phyloP scores from a whole-genome alignment of 2,797 vertebrate species.

The Chrysocyon brachyurus region DNA sequence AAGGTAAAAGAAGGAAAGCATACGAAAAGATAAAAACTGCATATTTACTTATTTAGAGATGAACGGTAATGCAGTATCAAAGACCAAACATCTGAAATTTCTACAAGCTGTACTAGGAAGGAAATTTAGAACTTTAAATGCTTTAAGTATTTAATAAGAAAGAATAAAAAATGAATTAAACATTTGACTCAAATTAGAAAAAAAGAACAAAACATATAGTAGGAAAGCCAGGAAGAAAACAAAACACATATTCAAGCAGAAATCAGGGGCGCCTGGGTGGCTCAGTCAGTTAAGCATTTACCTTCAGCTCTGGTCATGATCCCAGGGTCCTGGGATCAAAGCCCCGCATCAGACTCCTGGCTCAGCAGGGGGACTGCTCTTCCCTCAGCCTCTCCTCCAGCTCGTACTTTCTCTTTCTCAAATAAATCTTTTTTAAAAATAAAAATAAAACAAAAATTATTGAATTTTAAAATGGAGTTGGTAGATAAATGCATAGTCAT shows the following conservation, averaged over 20 bases:
- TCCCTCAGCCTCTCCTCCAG: too few relatives aligned
- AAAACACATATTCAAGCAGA: background rate
- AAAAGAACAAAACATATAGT: slow-evolving; percentile 9
- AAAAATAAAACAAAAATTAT: background rate
- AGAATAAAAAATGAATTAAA: slow-evolving; percentile 12
- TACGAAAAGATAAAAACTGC: background rate
- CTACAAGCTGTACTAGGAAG: background rate
- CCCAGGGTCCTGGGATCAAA: too few relatives aligned
- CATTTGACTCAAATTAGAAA: background rate
- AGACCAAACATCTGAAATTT: slow-evolving; percentile 37
- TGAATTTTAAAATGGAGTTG: slow-evolving; percentile 22
- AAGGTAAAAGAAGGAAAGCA: slow-evolving; percentile 5
- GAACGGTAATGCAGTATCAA: background rate
- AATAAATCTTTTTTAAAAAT: too few relatives aligned
- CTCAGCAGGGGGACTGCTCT: too few relatives aligned
- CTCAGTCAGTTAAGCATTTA: too few relatives aligned
- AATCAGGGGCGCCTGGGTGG: background rate
- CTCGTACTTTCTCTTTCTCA: too few relatives aligned
- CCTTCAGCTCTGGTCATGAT: too few relatives aligned
- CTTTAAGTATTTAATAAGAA: slow-evolving; percentile 27
- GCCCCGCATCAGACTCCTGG: too few relatives aligned
- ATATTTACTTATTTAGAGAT: slow-evolving; percentile 35
- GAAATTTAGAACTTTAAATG: slow-evolving; percentile 26
- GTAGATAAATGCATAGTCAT: background rate
- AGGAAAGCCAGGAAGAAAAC: background rate